Evolutionary conservation across 2,113 vertebrate genomes (phyloP).

Genomic region (Ceuthmochares aereus): DNA sequence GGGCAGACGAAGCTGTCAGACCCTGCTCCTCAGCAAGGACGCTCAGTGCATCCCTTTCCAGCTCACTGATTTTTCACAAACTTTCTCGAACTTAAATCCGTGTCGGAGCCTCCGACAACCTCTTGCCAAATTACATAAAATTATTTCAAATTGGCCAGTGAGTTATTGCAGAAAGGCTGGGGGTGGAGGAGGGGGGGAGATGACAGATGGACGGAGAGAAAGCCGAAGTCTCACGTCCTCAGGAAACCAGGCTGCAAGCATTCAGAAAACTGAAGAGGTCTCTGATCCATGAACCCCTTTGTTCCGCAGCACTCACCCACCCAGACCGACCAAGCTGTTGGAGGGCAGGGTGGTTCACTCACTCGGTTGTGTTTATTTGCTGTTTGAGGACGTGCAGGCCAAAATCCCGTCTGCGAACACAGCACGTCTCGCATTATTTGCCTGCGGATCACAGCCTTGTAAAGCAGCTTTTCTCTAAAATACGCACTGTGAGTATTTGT

Average conservation of each 20-base stretch:
- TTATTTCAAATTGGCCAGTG: constrained; percentile 17
- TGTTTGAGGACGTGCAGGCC: not conserved
- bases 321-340: not conserved
- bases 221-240: not conserved
- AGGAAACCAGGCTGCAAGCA: constrained; percentile 5
- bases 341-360: not conserved
- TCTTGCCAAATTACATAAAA: constrained; percentile 38
- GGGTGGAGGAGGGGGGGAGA: not conserved
- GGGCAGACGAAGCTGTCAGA: not conserved
- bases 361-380: constrained; percentile 15
- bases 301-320: not conserved
- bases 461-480: not conserved
- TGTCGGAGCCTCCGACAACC: not conserved
- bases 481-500: not conserved
- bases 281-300: constrained; percentile 39
- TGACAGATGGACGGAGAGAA: constrained; percentile 45
- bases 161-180: not conserved
- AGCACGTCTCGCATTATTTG: not conserved
- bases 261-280: not conserved
- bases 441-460: not conserved
- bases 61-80: not conserved
- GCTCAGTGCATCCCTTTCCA: not conserved
- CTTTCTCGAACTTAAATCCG: not conserved
- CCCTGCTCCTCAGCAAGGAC: not conserved
- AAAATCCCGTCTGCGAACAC: not conserved